Evolutionary conservation across 2,888 invertebrate species (phyloP).

Genomic region (Tanaodytes sp.): DNA sequence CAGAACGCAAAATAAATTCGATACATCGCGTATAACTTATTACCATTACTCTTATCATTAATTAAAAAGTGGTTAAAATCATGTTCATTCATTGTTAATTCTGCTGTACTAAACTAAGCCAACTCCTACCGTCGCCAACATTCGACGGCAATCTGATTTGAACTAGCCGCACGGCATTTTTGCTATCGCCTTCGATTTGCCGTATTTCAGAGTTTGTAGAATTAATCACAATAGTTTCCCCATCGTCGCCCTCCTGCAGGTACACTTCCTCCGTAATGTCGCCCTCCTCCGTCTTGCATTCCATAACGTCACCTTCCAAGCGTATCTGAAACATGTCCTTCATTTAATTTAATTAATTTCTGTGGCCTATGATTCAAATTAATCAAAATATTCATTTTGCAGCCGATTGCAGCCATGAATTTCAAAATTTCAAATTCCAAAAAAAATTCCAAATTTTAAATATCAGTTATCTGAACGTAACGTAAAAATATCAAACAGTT

Average conservation of each 20-base stretch:
- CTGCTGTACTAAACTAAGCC: constrained; percentile 69
- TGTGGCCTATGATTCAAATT: not conserved
- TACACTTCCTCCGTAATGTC: constrained; percentile 66
- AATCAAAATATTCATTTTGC: not conserved
- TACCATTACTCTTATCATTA: not conserved
- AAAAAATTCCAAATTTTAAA: constrained; percentile 25
- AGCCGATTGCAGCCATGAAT: not conserved
- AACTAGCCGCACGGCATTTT: constrained; percentile 67
- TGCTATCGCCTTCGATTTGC: constrained; percentile 62
- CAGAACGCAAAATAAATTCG: not conserved
- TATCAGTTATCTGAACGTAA: constrained; percentile 58
- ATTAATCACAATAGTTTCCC: constrained; percentile 63
- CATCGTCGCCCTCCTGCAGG: constrained; percentile 63
- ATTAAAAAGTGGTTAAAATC: constrained; percentile 22
- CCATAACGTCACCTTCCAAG: constrained; percentile 59
- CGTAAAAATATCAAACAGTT: too few relatives aligned
- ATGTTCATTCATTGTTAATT: constrained; percentile 28
- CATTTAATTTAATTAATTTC: constrained; percentile 32
- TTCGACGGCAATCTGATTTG: constrained; percentile 68
- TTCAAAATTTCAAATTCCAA: constrained; percentile 2
- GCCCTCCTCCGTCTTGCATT: constrained; percentile 63
- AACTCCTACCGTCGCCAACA: constrained; percentile 63
- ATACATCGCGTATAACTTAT: not conserved
- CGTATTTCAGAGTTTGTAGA: constrained; percentile 66
- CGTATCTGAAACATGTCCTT: constrained; percentile 38